Percentiles rank a stretch among this genome's conserved stretches.
phyloP scores from a whole-genome alignment of 2,797 vertebrate species.

The Calcarius lapponicus region DNA sequence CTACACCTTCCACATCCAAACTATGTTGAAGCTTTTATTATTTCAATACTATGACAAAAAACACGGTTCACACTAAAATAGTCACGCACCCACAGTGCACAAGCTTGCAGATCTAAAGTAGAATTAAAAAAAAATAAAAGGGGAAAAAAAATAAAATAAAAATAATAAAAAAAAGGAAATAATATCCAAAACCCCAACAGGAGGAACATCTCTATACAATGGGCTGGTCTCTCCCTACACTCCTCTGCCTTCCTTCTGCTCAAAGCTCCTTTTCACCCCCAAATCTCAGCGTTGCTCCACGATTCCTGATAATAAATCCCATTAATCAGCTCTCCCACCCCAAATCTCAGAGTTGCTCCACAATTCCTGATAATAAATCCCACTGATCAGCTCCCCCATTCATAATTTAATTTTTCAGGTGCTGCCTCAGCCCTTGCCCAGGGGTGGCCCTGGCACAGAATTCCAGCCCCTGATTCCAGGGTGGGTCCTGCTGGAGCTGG shows the following conservation, averaged over 20 bases:
- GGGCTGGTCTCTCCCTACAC: conserved; percentile 74
- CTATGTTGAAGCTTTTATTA: conserved; percentile 86
- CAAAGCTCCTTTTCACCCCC: conserved; percentile 28
- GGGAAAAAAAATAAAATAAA: not conserved
- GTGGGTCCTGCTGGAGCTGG: not conserved
- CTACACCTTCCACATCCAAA: conserved; percentile 93
- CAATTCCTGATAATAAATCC: not conserved
- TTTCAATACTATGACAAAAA: conserved; percentile 93
- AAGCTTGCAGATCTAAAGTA: conserved; percentile 94
- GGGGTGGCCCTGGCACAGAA: not conserved
- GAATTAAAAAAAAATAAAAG: conserved; percentile 34
- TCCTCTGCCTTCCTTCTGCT: not conserved
- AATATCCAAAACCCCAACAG: conserved; percentile 33
- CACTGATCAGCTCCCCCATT: not conserved
- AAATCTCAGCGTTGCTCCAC: conserved; percentile 32
- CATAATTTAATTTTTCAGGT: not conserved
- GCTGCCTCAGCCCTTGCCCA: not conserved
- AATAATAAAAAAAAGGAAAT: not conserved
- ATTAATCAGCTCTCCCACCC: not conserved
- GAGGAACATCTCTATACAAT: conserved; percentile 75
- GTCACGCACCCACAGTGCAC: conserved; percentile 88
- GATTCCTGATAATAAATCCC: not conserved
- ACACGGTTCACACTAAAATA: conserved; percentile 93
- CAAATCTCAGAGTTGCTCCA: conserved; percentile 6
- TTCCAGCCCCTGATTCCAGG: not conserved